A percentile compares a stretch with the other conserved stretches of the same genome.
phyloP scores from a whole-genome alignment of 35 echinoderm and acorn worm species.

The Amphiura filiformis region DNA sequence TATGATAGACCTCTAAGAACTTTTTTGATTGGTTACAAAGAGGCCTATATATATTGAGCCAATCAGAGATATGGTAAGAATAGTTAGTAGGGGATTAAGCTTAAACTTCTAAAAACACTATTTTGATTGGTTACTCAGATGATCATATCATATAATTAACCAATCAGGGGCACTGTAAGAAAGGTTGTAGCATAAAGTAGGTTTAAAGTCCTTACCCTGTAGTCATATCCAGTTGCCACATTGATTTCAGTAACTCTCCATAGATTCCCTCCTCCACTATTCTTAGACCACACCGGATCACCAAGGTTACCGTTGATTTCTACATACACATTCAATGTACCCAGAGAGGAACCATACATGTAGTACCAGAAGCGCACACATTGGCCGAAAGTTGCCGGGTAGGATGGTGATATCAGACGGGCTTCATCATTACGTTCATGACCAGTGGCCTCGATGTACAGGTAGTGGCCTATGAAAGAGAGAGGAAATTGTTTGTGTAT shows the following conservation, averaged over 20 bases:
- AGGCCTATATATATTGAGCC: too few species aligned
- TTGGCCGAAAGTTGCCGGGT: conserved; percentile 34
- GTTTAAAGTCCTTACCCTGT: conserved; percentile 20
- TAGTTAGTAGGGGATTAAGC: too few species aligned
- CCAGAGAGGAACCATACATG: conserved; percentile 17
- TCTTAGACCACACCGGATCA: not conserved
- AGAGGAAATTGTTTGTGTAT: too few species aligned
- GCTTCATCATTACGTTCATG: not conserved
- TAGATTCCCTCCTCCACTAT: not conserved
- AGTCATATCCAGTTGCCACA: not conserved
- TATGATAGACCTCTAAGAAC: too few species aligned
- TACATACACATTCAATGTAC: conserved; percentile 42
- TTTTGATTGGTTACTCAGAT: too few species aligned
- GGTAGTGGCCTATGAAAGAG: conserved; percentile 31
- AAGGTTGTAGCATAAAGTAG: too few species aligned
- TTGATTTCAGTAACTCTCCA: conserved; percentile 2
- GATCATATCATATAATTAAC: too few species aligned
- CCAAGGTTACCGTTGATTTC: conserved; percentile 29
- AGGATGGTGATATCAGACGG: conserved; percentile 30
- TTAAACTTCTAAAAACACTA: too few species aligned
- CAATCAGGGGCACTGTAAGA: too few species aligned
- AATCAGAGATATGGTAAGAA: too few species aligned
- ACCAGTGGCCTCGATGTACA: conserved; percentile 41
- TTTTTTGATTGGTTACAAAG: too few species aligned
- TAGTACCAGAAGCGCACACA: conserved; percentile 61